These are phyloP conservation scores for Aplysina aerophoba DNA, from an alignment of 37 sponge, comb jelly and placozoan species.

Conservation along the genomic window DNA sequence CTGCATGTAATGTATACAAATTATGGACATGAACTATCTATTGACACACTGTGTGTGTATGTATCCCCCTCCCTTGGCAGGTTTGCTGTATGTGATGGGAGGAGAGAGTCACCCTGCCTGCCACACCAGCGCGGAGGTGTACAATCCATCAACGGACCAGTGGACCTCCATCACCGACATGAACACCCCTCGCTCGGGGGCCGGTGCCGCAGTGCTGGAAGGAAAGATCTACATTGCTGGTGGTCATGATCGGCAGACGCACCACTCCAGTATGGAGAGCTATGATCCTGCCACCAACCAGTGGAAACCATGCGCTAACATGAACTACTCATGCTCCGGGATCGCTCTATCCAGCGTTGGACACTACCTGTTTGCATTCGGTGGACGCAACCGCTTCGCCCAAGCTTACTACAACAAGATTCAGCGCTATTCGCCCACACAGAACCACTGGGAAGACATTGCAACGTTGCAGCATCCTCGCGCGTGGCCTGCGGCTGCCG, in stretches of 20 bases:
- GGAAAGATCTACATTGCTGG: constrained; percentile 85
- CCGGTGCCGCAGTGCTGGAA: constrained; percentile 77
- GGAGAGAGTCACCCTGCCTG: constrained; percentile 79
- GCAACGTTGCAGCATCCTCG: constrained; percentile 27
- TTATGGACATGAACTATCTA: neutral
- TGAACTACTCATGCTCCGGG: constrained; percentile 81
- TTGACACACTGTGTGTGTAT: too few species aligned
- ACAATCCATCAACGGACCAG: constrained; percentile 49
- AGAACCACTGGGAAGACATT: constrained; percentile 20
- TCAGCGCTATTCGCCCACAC: constrained; percentile 21
- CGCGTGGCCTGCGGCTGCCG: constrained; percentile 66
- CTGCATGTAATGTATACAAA: neutral
- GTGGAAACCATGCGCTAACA: constrained; percentile 83
- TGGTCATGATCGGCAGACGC: constrained; percentile 81
- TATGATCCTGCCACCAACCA: constrained; percentile 68
- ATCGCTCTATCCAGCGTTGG: constrained; percentile 72
- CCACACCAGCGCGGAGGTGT: constrained; percentile 74
- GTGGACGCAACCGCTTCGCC: constrained; percentile 77
- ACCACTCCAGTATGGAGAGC: constrained; percentile 82
- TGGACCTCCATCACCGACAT: constrained; percentile 81
- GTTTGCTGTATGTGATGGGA: constrained; percentile 75
- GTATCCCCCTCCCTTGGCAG: constrained; percentile 30
- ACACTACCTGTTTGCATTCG: constrained; percentile 78
- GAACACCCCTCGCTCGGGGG: constrained; percentile 86
- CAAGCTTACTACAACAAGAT: constrained; percentile 38